A percentile compares a stretch with the other conserved stretches of the same genome.
These are phyloP conservation scores for Crax fasciolata DNA, from an alignment of 2,797 vertebrate species.

Conservation along the genomic window DNA sequence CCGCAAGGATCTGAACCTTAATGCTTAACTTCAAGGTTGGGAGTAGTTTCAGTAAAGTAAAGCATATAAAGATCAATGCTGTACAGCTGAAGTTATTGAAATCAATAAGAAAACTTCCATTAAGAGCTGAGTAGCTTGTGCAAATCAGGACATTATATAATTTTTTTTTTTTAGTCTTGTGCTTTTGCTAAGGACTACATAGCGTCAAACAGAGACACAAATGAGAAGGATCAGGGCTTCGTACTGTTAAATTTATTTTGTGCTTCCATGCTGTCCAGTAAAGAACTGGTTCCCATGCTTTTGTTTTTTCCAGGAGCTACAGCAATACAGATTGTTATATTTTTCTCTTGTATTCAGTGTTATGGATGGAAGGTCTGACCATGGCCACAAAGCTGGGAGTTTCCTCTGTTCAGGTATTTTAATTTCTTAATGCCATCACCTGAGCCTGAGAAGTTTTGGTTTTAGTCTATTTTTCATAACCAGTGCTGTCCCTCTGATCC, in stretches of 20 bases:
- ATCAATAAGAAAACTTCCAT: background rate
- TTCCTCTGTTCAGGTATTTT: background rate
- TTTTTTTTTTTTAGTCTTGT: background rate
- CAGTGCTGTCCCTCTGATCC: background rate
- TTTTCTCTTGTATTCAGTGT: background rate
- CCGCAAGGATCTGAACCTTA: conserved; percentile 27
- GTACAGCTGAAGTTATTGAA: background rate
- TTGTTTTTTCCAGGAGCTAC: background rate
- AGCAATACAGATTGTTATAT: background rate
- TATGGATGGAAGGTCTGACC: background rate
- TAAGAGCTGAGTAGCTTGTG: background rate
- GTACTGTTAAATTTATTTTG: background rate
- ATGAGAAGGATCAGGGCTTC: background rate
- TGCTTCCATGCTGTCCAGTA: background rate
- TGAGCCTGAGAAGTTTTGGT: background rate
- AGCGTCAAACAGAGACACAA: background rate
- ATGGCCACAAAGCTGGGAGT: background rate
- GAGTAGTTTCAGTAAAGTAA: background rate
- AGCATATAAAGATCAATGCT: background rate
- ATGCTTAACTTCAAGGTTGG: conserved; percentile 51
- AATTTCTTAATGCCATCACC: background rate
- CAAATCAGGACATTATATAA: background rate
- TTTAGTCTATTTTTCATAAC: background rate
- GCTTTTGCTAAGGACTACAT: background rate
- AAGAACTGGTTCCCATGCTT: background rate